These are phyloP conservation scores for Clusia tigrina DNA, from an alignment of 2,888 invertebrate species.

Conservation along the genomic window DNA sequence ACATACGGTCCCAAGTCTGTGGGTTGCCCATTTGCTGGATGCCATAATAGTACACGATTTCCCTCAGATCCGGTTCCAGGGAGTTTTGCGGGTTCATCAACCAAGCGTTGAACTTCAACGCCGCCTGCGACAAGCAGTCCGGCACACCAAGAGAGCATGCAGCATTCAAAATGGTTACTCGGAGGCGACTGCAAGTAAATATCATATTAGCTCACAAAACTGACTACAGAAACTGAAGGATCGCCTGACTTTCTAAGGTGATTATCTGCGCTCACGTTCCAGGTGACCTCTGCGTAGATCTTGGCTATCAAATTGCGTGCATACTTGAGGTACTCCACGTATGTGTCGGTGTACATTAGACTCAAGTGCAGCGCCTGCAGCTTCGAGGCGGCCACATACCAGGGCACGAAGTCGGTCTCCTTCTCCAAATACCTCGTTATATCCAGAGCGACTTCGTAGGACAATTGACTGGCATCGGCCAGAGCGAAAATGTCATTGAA, in stretches of 20 bases:
- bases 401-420: constrained; percentile 77
- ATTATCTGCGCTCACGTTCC: constrained; percentile 68
- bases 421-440: constrained; percentile 73
- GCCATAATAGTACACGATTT: constrained; percentile 74
- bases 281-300: constrained; percentile 70
- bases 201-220: constrained; percentile 21
- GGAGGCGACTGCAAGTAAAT: constrained; percentile 68
- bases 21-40: constrained; percentile 70
- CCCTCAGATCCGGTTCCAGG: constrained; percentile 73
- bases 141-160: constrained; percentile 71
- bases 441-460: constrained; percentile 73
- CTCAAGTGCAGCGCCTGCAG: constrained; percentile 66
- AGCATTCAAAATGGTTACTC: constrained; percentile 70
- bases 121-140: constrained; percentile 70
- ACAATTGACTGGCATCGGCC: constrained; percentile 74
- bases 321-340: constrained; percentile 68
- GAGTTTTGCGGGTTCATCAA: constrained; percentile 63
- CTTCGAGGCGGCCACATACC: constrained; percentile 72
- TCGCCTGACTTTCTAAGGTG: constrained; percentile 51
- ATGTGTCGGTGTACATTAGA: constrained; percentile 67
- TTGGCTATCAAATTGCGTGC: constrained; percentile 68
- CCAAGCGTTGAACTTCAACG: constrained; percentile 70
- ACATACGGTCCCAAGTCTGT: constrained; percentile 76
- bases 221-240: neutral
- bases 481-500: constrained; percentile 83